Conservation (phyloP, 1,140 invertebrate species). For the Calephelis nemesis region DNA sequence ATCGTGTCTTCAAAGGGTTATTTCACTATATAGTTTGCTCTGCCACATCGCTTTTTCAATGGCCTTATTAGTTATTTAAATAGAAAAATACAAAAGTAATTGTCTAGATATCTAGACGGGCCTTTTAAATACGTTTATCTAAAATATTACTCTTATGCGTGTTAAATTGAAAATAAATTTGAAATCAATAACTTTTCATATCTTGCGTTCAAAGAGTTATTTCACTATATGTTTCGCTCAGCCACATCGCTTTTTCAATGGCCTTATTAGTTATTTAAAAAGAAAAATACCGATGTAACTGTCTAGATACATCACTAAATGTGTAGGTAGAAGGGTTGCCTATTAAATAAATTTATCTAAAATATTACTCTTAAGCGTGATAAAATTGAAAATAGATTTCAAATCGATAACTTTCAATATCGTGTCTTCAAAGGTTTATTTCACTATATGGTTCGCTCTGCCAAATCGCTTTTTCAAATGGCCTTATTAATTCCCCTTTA, state of each 20-base stretch:
- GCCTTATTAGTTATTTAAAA: no score
- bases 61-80: conserved; percentile 79
- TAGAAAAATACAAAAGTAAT: no score
- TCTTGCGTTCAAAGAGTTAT: no score
- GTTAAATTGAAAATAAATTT: conserved; percentile 32
- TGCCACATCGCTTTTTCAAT: conserved; percentile 61
- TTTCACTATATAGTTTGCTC: conserved; percentile 39
- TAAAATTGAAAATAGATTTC: conserved; percentile 34
- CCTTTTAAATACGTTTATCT: no score
- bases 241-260: neutral
- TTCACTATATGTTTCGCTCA: no score
- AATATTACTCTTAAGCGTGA: neutral
- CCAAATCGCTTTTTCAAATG: conserved; percentile 63
- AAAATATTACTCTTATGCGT: neutral
- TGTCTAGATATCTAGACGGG: no score
- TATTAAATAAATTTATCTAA: no score
- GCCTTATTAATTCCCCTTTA: conserved; percentile 79
- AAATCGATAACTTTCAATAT: conserved; percentile 72
- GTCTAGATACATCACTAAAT: no score
- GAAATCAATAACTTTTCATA: no score
- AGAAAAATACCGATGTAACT: no score
- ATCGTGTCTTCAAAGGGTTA: conserved; percentile 55
- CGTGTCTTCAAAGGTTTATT: conserved; percentile 52
- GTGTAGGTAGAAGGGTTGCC: no score
- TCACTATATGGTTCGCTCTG: conserved; percentile 41